Evolutionary conservation across 1,140 invertebrate genomes (phyloP).

Genomic region (Lepidurus couesii): DNA sequence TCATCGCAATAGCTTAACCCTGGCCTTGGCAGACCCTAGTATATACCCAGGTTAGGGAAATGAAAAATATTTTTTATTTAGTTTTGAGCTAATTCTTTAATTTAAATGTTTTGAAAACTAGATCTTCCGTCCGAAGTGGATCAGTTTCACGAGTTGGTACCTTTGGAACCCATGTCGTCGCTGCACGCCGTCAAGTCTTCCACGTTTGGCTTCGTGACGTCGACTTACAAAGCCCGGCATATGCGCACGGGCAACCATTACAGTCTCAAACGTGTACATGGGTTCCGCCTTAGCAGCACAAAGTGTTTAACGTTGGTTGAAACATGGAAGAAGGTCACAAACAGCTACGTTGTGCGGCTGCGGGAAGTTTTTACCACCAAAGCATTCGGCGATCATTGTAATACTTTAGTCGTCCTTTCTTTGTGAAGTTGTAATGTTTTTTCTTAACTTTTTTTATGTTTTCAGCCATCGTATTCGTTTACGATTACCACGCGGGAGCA

Average conservation of each 20-base stretch:
- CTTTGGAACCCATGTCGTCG: constrained; percentile 62
- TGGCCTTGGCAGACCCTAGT: constrained; percentile 56
- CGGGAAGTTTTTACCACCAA: constrained; percentile 92
- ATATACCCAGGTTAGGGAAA: constrained; percentile 52
- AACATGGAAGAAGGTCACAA: constrained; percentile 86
- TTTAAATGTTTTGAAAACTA: constrained; percentile 36
- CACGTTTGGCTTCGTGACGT: constrained; percentile 67
- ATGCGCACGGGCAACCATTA: constrained; percentile 77
- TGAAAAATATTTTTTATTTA: constrained; percentile 28
- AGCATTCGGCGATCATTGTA: constrained; percentile 91
- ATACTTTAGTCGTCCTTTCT: constrained; percentile 46
- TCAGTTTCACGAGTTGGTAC: constrained; percentile 80
- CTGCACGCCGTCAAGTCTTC: constrained; percentile 53
- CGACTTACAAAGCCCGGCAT: constrained; percentile 87
- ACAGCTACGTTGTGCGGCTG: constrained; percentile 86
- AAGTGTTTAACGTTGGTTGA: constrained; percentile 81
- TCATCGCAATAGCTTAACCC: constrained; percentile 45
- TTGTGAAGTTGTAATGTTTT: constrained; percentile 30
- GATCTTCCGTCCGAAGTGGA: constrained; percentile 81
- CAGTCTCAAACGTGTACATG: constrained; percentile 83
- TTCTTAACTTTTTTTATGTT: constrained; percentile 40
- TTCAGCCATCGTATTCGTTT: constrained; percentile 89
- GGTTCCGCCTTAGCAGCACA: constrained; percentile 69
- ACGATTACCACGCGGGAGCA: constrained; percentile 88
- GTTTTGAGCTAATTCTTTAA: constrained; percentile 21